These are phyloP conservation scores for Astur gentilis DNA, from an alignment of 2,113 vertebrate species.

Conservation along the genomic window DNA sequence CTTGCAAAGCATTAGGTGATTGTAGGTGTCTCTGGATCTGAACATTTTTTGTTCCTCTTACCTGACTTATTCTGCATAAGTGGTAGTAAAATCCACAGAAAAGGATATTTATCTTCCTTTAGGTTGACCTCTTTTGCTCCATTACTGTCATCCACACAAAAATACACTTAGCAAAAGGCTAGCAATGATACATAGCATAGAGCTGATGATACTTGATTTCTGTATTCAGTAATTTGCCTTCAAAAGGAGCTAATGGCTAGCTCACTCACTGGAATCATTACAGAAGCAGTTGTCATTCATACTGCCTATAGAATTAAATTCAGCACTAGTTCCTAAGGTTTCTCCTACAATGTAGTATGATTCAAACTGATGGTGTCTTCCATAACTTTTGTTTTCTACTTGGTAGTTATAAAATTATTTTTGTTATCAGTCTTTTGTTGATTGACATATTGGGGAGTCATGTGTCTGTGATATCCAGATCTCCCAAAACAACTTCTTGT, in stretches of 20 bases:
- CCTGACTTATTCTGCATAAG: background rate
- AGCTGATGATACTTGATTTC: background rate
- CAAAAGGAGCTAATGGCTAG: background rate
- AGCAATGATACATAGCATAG: background rate
- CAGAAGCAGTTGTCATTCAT: background rate
- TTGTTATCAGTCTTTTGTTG: background rate
- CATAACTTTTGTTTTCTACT: background rate
- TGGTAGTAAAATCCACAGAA: background rate
- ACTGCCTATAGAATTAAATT: background rate
- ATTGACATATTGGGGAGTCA: background rate
- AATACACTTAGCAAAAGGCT: background rate
- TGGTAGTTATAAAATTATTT: background rate
- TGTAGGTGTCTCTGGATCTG: background rate
- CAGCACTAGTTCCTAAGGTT: background rate
- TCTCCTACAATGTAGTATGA: background rate
- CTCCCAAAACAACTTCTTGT: background rate
- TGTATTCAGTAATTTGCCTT: background rate
- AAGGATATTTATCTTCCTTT: background rate
- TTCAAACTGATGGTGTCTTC: background rate
- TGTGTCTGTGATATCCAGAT: background rate
- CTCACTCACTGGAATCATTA: rapidly evolving
- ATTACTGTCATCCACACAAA: background rate
- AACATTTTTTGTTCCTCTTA: background rate
- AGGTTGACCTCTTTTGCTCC: background rate
- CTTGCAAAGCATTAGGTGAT: background rate